Evolutionary conservation across 30 jellyfish, hydroid and myxozoan species (phyloP), one percentile per base, ranked within the genome.

Genomic region (Aurelia coerulea): DNA sequence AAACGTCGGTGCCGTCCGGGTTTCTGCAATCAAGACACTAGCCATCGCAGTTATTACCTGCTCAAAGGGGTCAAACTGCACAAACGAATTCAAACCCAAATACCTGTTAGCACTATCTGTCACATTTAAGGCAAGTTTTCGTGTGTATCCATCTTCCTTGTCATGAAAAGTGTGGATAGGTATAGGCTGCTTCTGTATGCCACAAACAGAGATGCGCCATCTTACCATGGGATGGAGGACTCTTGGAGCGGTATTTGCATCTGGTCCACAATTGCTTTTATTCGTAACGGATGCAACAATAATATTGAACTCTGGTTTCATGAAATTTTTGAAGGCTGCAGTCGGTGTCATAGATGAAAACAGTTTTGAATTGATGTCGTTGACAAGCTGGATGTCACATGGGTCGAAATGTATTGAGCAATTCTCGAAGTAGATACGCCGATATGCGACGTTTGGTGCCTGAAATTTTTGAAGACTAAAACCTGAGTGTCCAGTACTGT

Each of bases 391-490:
- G 17, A 78, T 11, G 64, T 89, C 85, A 54, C 97, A 89, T 39
- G 97, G 97, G 62, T 81, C 81, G 67, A 81, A 89, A 15, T 16
- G 54, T 19, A 79, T 50, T 2, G 97, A 80, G 80, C 97, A 89
- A 68, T 89, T 89, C 58, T 34, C 56, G 83, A 52, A 89, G 14
- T 49, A 65, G 12, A 89, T 17, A 31, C 77, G 63, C 18, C 80
- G 85, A 15, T 69, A 32, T 31, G 64, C 50, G 11, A 76, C 51
- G 65, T 59, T 50, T 31, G 16, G n/a, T 10, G 10, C 51, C 46
- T 46, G 50, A 53, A 35, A 42, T 23, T 34, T 77, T 29, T 39
- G 73, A 4, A 88, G 10, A 15, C 84, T 81, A 49, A 88, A 10
- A 50, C 84, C 68, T 6, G 72, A 6, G 32, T 51, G 74, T 18